Conservation (phyloP, 2,797 vertebrate species). For the Champsocephalus esox region DNA sequence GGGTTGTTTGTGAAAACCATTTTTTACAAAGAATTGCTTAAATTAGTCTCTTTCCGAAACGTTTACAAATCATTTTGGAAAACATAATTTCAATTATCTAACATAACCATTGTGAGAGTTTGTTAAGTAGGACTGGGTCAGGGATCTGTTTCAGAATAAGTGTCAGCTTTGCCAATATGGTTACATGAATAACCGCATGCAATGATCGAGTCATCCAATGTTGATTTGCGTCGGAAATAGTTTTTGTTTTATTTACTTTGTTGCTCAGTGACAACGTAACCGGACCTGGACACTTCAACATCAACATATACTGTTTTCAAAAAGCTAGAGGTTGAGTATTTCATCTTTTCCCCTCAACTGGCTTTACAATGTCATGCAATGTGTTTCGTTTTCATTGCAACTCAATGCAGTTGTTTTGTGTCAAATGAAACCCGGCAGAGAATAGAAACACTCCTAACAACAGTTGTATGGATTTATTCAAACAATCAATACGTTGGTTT, state of each 20-base stretch:
- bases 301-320: neutral
- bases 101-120: neutral
- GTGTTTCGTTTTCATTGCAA: neutral
- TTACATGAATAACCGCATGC: neutral
- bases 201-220: neutral
- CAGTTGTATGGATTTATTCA: neutral
- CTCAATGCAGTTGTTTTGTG: neutral
- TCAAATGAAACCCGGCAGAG: neutral
- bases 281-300: neutral
- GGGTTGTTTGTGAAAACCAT: neutral
- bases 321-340: neutral
- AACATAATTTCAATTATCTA: neutral
- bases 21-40: neutral
- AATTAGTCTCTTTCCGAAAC: too few species aligned
- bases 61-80: neutral
- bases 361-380: too few species aligned
- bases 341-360: neutral
- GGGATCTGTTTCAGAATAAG: neutral
- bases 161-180: neutral
- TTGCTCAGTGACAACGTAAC: neutral
- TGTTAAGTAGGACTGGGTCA: too few species aligned
- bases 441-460: neutral
- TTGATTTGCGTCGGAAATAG: neutral
- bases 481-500: neutral
- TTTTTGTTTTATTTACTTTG: neutral